Evolutionary conservation across 2,113 vertebrate species (phyloP).

Genomic region (Gymnorhina tibicen): DNA sequence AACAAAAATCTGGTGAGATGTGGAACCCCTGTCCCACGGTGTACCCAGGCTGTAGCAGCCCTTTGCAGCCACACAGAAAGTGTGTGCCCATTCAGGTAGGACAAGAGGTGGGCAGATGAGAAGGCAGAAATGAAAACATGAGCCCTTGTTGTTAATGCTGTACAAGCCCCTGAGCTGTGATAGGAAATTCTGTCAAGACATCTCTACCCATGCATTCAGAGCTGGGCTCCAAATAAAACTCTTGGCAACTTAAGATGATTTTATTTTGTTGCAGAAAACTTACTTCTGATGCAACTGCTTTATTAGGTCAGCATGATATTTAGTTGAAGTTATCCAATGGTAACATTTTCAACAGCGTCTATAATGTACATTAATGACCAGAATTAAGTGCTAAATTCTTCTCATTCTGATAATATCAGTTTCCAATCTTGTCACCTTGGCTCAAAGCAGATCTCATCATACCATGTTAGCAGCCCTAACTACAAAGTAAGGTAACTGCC

Average conservation of each 20-base stretch:
- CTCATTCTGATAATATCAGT: neutral
- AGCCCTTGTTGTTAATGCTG: neutral
- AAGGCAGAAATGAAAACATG: neutral
- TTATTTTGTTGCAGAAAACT: neutral
- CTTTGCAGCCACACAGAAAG: neutral
- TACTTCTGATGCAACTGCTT: neutral
- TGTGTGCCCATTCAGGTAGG: neutral
- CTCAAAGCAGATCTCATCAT: neutral
- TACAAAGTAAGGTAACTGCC: neutral
- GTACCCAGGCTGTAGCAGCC: accelerated
- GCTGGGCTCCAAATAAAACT: neutral
- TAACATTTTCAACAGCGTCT: neutral
- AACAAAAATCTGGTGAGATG: neutral
- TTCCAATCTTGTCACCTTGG: neutral
- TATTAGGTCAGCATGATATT: neutral
- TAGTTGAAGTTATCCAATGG: neutral
- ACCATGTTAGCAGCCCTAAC: neutral
- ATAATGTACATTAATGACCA: neutral
- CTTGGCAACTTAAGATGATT: neutral
- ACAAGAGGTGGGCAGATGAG: neutral
- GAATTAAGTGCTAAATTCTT: neutral
- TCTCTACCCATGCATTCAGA: neutral
- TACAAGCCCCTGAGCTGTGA: neutral
- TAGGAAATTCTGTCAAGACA: neutral
- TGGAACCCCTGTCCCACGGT: accelerated